Evolutionary conservation across 2,113 vertebrate species (phyloP).

Genomic region (Centropristis striata): DNA sequence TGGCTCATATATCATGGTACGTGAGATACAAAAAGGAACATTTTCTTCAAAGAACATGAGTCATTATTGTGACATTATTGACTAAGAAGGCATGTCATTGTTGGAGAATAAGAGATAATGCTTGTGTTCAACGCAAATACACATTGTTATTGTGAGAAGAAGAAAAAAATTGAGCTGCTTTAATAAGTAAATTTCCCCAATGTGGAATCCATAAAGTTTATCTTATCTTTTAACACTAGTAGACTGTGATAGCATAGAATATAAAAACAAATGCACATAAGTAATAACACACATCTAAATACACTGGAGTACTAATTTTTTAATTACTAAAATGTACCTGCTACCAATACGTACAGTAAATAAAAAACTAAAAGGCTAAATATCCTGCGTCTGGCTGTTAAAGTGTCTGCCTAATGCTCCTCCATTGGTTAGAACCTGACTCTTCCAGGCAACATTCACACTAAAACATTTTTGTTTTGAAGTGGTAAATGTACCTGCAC

Average conservation of each 20-base stretch:
- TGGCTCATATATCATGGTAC: conserved; percentile 1
- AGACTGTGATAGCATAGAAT: neutral
- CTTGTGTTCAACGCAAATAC: no score
- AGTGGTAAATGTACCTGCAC: no score
- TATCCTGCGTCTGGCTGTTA: neutral
- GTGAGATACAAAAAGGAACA: neutral
- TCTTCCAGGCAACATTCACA: no score
- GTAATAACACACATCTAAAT: neutral
- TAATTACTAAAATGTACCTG: neutral
- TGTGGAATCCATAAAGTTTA: no score
- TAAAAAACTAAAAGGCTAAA: neutral
- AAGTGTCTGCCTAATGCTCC: neutral
- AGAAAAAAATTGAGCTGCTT: no score
- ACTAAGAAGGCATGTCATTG: no score
- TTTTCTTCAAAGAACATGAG: neutral
- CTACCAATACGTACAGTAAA: neutral
- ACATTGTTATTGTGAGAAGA: no score
- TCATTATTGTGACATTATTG: no score
- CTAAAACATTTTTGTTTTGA: no score
- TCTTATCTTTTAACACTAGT: neutral
- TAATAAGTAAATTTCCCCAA: no score
- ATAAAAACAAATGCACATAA: conserved; percentile 2
- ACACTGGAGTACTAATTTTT: neutral
- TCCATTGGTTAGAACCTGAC: neutral
- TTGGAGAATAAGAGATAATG: neutral